phyloP scores from a whole-genome alignment of 64 coral and sea anemone genomes.

The Exaiptasia diaphana region DNA sequence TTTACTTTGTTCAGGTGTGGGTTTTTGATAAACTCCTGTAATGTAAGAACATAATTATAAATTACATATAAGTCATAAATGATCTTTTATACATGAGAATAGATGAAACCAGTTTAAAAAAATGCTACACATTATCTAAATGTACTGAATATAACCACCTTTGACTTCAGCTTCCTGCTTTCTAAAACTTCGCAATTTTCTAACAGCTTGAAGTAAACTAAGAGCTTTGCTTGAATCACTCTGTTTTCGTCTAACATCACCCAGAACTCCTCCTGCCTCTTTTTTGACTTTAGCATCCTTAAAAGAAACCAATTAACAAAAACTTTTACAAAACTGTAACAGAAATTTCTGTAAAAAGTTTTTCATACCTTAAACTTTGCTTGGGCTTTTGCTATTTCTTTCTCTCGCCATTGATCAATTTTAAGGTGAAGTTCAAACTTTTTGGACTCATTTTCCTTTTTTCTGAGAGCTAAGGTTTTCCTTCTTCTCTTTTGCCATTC shows the following conservation, averaged over 20 bases:
- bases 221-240: conserved; percentile 57
- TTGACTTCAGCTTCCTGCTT: conserved; percentile 71
- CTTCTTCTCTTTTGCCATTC: conserved; percentile 43
- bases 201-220: conserved; percentile 47
- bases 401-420: conserved; percentile 61
- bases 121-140: too few species aligned
- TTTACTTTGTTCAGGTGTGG: conserved; percentile 44
- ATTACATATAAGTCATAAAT: neutral
- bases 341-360: too few species aligned
- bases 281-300: conserved; percentile 67
- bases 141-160: too few species aligned
- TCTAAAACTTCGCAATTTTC: conserved; percentile 54
- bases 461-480: neutral
- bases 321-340: too few species aligned
- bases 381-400: conserved; percentile 51
- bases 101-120: too few species aligned
- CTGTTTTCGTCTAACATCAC: conserved; percentile 60
- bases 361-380: conserved; percentile 64
- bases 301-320: neutral
- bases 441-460: conserved; percentile 16
- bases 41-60: neutral
- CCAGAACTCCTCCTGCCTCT: conserved; percentile 69
- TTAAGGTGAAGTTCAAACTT: conserved; percentile 23
- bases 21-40: conserved; percentile 73
- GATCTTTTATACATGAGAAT: neutral